Base-by-base conservation (phyloP, 1,140 invertebrate genomes). In the Nebria ingens region DNA sequence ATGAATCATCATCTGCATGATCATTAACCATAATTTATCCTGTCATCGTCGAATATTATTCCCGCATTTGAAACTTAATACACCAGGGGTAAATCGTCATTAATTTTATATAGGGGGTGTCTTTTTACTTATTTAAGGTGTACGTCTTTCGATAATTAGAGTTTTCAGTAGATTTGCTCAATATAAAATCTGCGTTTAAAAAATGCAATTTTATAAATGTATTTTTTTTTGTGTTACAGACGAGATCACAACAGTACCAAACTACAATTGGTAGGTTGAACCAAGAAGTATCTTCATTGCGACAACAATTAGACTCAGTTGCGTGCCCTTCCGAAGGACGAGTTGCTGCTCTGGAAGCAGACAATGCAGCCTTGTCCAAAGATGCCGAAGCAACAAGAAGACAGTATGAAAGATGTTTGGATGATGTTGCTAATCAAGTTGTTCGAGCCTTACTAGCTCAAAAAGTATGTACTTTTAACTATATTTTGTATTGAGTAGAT, bases 361-460 rank as follows among this genome's bases (percentile, higher is more conserved):
- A 71, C 68, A 56, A 72, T 62, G 53, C 63, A 66, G 63, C 73
- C 64, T 34, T 73, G 62, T 51, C 70, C 63, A 53, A 56, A 80
- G 80, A 69, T 65, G 82, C 64, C 59, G 85, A 63, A 71, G 82
- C 71, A 73, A 78, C 72, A 63, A 86, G 73, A 76, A 84, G 77
- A 56, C 83, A 86, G 61, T 87, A 87, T 66, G 86, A 87, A 67
- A 76, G 80, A 59, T 87, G 84, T 65, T 68, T 88, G 25, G 86
- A 88, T 68, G 85, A 88, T 67, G 85, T 88, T 17, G 85, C 85
- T 55, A 85, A 85, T 69, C 83, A 87, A 68, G 84, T 89, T 59
- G 87, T 91, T 40, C 80, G 86, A 61, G 87, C 87, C 19, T 74
- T 91, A 29, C 78, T 91, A 54, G 82, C 84, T 19, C 89, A 91